Evolutionary conservation across 1,140 invertebrate species (phyloP), one percentile per base, ranked within the genome.

Genomic region (Drosophila sulfurigaster): DNA sequence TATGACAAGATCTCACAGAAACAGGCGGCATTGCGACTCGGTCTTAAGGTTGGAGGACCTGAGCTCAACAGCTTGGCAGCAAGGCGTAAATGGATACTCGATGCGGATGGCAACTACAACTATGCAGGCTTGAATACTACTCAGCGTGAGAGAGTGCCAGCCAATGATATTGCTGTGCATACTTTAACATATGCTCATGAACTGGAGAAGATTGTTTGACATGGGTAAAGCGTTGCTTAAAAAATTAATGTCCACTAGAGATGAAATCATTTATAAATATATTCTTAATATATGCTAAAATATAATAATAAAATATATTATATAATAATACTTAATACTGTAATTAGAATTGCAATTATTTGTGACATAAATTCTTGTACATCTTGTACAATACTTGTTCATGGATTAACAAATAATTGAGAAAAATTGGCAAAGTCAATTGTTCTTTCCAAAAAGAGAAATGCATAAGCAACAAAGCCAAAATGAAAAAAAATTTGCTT

Each of bases 121-220:
- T 98, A 97, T 92, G 94, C 94, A 20, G 94, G 94, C 1, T 93
- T 94, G 41, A 93, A 93, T 45, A 95, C 96, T 76, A 96, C 96
- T 71, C 93, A 94, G 38, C 96, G 96, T 76, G 96, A 97, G 68
- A 94, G 94, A 32, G 95, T 99, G 59, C 98, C 98, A 1, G 98
- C 98, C 28, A 93, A 94, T 46, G 96, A 98, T 91, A 94, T 99
- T 5, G 98, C 98, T 1, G 95, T 96, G 75, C 97, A 99, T 93
- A 96, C 97, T 10, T 97, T 99, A 91, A 97, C 98, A 92, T 99
- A 99, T 94, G 99, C 99, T 11, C 96, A 96, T 92, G 98, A 99
- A 94, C 94, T 99, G 67, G 99, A 99, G 95, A 99, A 99, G 97
- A 99, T 99, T 94, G 98, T 99, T 66, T 99, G 49, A 89, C 72